Base-by-base conservation (phyloP, 2,888 invertebrate genomes). In the Spodoptera littoralis region DNA sequence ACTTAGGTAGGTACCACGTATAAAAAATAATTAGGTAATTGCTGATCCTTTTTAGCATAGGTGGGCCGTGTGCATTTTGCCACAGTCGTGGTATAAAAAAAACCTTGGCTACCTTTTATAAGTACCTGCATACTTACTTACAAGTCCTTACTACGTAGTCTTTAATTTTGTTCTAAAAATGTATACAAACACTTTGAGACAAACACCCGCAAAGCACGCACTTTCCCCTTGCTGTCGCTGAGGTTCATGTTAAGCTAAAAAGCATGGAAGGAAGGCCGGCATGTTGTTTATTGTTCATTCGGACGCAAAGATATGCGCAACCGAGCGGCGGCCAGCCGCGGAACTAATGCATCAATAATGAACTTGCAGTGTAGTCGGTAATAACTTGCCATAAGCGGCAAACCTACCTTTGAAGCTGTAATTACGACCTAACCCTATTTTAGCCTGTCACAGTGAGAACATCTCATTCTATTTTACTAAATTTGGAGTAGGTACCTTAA, bases 301-400 rank as follows among this genome's bases (percentile, higher is more conserved):
- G 76, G 64, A 73, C 72, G 78, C 78, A 80, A 85, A 82, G 81
- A 80, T 79, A 84, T 82, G 82, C 77, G 77, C 80, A 76, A 70
- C 73, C 64, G 64, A 65, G 68, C 71, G 60, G 60, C 70, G 54
- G 73, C 74, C 79, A 75, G 82, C 73, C 76, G 79, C 79, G 79
- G 80, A 85, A 83, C 82, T 83, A 85, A 85, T 86, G 86, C 84
- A 87, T 86, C 82, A 84, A 84, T 86, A 87, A 88, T 84, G 81
- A 86, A 73, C 70, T 77, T 69, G 62, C 75, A 73, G 56, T 70
- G 48, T 64, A 70, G 54, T 60, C 45, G 41, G 55, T 63, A 63
- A 69, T 67, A 69, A 69, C 56, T 53, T 43, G n/a, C n/a, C n/a
- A n/a, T n/a, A 74, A 24, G n/a, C n/a, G 22, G 69, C 50, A 54